Percentiles rank a stretch among this genome's conserved stretches.
Conservation (phyloP, 2,113 vertebrate species). For the Marmota monax region DNA sequence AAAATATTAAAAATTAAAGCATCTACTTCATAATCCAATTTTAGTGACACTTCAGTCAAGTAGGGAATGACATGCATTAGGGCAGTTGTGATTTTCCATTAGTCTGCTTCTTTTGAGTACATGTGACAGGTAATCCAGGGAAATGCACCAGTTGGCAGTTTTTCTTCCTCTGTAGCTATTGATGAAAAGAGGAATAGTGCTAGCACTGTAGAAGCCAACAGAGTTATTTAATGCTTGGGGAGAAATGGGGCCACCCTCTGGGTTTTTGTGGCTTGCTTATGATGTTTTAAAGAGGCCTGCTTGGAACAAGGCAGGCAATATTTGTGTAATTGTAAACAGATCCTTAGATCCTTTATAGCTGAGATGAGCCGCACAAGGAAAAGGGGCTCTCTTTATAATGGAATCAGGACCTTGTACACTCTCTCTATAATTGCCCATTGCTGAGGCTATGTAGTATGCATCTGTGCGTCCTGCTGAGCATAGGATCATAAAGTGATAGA, state of each 20-base stretch:
- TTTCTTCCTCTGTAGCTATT: background rate
- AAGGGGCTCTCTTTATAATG: slow-evolving; percentile 16
- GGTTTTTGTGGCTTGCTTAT: slow-evolving; percentile 54
- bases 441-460: slow-evolving; percentile 13
- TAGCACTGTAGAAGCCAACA: background rate
- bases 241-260: slow-evolving; percentile 50
- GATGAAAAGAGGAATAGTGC: background rate
- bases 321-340: slow-evolving; percentile 83
- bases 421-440: slow-evolving; percentile 62
- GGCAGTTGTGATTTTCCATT: background rate
- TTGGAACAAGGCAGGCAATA: slow-evolving; percentile 70
- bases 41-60: background rate
- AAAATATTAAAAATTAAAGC: slow-evolving; percentile 38
- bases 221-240: background rate
- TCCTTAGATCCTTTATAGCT: slow-evolving; percentile 70
- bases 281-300: slow-evolving; percentile 70
- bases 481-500: background rate
- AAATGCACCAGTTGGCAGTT: background rate
- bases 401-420: slow-evolving; percentile 50
- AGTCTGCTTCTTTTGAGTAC: background rate
- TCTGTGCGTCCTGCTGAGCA: slow-evolving; percentile 62
- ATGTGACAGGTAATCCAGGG: background rate
- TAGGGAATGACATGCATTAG: background rate
- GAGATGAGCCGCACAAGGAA: slow-evolving; percentile 64
- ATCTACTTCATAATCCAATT: background rate